Conservation (phyloP, 2,888 invertebrate genomes). For the Melieria crassipennis region DNA sequence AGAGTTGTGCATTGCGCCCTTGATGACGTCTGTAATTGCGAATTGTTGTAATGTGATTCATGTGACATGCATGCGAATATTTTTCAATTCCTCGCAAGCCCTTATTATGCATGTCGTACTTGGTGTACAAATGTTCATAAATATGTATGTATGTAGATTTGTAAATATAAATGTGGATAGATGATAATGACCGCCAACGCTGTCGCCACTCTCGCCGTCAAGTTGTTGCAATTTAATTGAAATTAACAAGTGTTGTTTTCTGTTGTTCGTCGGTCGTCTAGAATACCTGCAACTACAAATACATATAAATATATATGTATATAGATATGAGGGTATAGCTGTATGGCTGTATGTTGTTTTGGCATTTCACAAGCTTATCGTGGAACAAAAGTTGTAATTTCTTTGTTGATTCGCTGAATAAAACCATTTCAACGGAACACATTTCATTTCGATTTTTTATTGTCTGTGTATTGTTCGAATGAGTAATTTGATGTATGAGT, state of each 20-base stretch:
- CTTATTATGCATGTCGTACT: not conserved
- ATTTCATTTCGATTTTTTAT: too few relatives aligned
- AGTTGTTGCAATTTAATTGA: slow-evolving; percentile 31
- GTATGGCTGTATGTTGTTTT: too few relatives aligned
- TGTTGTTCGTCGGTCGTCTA: slow-evolving; percentile 9
- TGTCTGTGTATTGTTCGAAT: too few relatives aligned
- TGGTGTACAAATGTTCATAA: not conserved
- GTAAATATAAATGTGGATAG: not conserved
- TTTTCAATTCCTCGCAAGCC: slow-evolving; percentile 20
- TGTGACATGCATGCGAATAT: slow-evolving; percentile 25
- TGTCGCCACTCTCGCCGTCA: slow-evolving; percentile 24
- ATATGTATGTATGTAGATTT: not conserved
- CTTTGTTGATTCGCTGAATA: too few relatives aligned
- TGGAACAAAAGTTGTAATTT: too few relatives aligned
- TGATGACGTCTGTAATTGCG: slow-evolving; percentile 14
- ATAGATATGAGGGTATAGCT: too few relatives aligned
- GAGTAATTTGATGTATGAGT: too few relatives aligned
- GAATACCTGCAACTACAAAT: too few relatives aligned
- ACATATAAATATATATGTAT: too few relatives aligned
- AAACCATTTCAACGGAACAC: too few relatives aligned
- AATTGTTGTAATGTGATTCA: slow-evolving; percentile 24
- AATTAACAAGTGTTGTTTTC: slow-evolving; percentile 33
- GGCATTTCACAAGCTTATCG: too few relatives aligned
- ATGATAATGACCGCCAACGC: slow-evolving; percentile 24
- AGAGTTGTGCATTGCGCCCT: slow-evolving; percentile 19